Conservation (phyloP, 2,888 invertebrate species). For the Brenthis daphne region DNA sequence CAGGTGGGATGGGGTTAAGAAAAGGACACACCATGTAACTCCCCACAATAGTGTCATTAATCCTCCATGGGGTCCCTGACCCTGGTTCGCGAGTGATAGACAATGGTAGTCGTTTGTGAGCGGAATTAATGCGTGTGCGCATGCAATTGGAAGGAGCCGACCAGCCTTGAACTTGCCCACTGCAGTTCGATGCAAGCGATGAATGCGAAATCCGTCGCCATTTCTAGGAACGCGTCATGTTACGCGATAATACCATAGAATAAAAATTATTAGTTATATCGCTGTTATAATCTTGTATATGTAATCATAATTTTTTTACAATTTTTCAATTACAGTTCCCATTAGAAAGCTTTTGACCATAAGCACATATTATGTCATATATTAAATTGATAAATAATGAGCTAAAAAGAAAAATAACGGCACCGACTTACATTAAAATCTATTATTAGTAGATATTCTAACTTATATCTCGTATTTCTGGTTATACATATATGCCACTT, state of each 20-base stretch:
- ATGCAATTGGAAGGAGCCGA: slow-evolving; percentile 74
- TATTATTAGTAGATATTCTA: no score
- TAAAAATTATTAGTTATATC: slow-evolving; percentile 3
- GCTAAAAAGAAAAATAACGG: no score
- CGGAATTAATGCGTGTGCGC: slow-evolving; percentile 75
- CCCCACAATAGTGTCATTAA: slow-evolving; percentile 76
- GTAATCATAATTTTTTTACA: no score
- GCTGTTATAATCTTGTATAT: not conserved
- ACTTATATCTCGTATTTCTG: no score
- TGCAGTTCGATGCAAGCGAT: slow-evolving; percentile 65
- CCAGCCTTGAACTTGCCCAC: slow-evolving; percentile 79
- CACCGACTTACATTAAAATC: no score
- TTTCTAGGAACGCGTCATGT: slow-evolving; percentile 69
- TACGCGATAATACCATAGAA: slow-evolving; percentile 33
- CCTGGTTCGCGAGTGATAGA: slow-evolving; percentile 72
- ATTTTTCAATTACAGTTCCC: no score
- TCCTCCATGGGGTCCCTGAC: slow-evolving; percentile 75
- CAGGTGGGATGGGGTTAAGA: slow-evolving; percentile 60
- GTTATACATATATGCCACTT: no score
- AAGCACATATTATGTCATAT: no score
- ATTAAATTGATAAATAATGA: no score
- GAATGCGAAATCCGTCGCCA: slow-evolving; percentile 70
- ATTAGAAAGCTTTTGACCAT: no score
- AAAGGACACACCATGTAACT: slow-evolving; percentile 58
- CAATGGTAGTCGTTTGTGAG: slow-evolving; percentile 79